Percentiles rank a stretch among this genome's conserved stretches.
These are phyloP conservation scores for Hylyphantes graminicola DNA, from an alignment of 1,140 invertebrate genomes.

Conservation along the genomic window DNA sequence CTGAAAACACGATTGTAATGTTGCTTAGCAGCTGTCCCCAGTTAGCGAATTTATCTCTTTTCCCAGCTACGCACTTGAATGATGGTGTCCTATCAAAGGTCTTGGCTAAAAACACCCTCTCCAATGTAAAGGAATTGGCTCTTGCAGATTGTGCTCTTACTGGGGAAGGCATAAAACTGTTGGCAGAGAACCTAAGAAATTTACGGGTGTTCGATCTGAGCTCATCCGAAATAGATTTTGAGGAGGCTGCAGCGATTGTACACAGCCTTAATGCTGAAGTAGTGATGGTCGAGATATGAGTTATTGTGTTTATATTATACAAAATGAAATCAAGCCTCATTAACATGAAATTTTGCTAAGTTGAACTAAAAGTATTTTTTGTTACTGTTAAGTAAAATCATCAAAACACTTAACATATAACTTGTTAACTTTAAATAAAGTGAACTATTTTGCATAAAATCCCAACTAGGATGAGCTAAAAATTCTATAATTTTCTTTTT, in stretches of 20 bases:
- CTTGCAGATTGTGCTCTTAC: slow-evolving; percentile 20
- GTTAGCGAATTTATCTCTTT: background rate
- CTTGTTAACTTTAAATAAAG: too few relatives aligned
- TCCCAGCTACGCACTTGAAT: background rate
- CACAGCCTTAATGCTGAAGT: slow-evolving; percentile 15
- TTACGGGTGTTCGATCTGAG: slow-evolving; percentile 35
- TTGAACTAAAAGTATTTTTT: too few relatives aligned
- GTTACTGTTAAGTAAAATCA: too few relatives aligned
- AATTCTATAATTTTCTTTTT: too few relatives aligned
- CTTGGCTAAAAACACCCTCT: slow-evolving; percentile 25
- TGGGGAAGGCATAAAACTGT: background rate
- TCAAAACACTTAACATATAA: too few relatives aligned
- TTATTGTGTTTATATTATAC: background rate
- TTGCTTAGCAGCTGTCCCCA: slow-evolving; percentile 16
- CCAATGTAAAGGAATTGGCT: slow-evolving; percentile 17
- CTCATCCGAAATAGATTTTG: slow-evolving; percentile 20
- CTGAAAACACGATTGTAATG: background rate
- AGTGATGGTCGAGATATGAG: background rate
- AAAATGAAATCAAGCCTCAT: background rate
- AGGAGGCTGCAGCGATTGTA: slow-evolving; percentile 25
- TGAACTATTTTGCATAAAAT: too few relatives aligned
- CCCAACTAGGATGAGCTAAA: too few relatives aligned
- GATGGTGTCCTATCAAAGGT: slow-evolving; percentile 25
- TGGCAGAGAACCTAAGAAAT: background rate
- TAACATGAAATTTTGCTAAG: too few relatives aligned